Base-by-base conservation (phyloP, 2,797 vertebrate genomes). In the Manis pentadactyla region DNA sequence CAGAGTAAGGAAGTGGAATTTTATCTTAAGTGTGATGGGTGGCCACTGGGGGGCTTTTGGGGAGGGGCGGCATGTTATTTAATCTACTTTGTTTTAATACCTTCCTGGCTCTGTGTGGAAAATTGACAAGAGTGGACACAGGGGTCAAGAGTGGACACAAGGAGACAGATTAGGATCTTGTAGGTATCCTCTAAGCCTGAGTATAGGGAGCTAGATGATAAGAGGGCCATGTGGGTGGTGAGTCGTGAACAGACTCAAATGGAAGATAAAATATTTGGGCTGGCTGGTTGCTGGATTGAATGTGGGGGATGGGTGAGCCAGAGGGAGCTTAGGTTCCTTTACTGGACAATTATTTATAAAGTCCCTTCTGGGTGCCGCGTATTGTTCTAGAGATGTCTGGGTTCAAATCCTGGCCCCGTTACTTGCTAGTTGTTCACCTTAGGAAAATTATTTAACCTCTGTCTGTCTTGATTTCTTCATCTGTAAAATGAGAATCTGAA, bases 401-500 rank as follows among this genome's bases (percentile, higher is more conserved):
- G 31, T 79, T 82, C 49, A 90, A 34, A 51, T 87, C 84, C 73
- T 95, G 85, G 34, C 46, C 49, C 74, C 71, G 13, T 77, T 66
- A 73, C 55, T 89, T 92, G 57, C 69, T 64, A 87, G 93, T n/a
- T 75, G 14, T 85, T 93, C 85, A 64, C 25, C 42, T 92, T 57
- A 39, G 29, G 29, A n/a, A 92, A 90, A 46, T 92, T 73, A 84
- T 39, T 87, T 84, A 59, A 79, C 77, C 46, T 94, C 53, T 90
- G 53, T 95, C 51, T 85, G 27, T 29, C 46, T 88, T 89, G 71
- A 87, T 57, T 75, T 66, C 64, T 88, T 78, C 31, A 49, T 93
- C 87, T 94, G 27, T 90, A 57, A 93, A 66, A 55, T 61, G 37
- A 46, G 27, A 31, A 37, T 75, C 46, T 39, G 51, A 84, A 66